These are phyloP conservation scores for Pseudopodoces humilis DNA, from an alignment of 2,113 vertebrate species.

Conservation along the genomic window DNA sequence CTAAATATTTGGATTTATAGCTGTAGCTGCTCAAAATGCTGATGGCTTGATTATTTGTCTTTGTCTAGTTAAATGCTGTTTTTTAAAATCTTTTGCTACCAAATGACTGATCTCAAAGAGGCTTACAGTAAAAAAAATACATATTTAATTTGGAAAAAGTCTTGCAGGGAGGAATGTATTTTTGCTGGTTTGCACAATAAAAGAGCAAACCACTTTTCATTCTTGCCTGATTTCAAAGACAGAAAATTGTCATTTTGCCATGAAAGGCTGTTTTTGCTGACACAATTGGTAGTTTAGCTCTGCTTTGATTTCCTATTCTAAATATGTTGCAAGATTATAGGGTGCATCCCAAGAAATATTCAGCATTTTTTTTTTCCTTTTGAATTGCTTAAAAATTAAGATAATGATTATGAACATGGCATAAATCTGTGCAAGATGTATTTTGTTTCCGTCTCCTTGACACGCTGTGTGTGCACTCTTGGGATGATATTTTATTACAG, in stretches of 20 bases:
- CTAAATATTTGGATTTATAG: background rate
- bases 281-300: constrained; percentile 51
- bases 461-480: background rate
- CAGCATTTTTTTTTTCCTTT: constrained; percentile 43
- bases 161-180: constrained; percentile 19
- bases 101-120: constrained; percentile 13
- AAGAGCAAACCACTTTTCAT: constrained; percentile 58
- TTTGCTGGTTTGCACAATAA: constrained; percentile 57
- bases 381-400: constrained; percentile 59
- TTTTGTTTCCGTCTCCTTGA: background rate
- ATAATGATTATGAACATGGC: constrained; percentile 29
- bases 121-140: background rate
- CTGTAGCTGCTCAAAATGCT: background rate
- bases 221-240: constrained; percentile 58
- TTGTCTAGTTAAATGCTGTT: constrained; percentile 10
- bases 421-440: background rate
- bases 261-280: constrained; percentile 65
- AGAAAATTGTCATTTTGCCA: constrained; percentile 60
- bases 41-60: constrained; percentile 17
- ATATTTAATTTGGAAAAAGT: constrained; percentile 24
- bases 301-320: constrained; percentile 62
- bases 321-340: constrained; percentile 72
- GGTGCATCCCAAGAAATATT: constrained; percentile 46
- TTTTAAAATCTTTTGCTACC: background rate
- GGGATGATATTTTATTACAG: background rate